phyloP scores from a whole-genome alignment of 2,113 vertebrate genomes.

The Saguinus imperator region DNA sequence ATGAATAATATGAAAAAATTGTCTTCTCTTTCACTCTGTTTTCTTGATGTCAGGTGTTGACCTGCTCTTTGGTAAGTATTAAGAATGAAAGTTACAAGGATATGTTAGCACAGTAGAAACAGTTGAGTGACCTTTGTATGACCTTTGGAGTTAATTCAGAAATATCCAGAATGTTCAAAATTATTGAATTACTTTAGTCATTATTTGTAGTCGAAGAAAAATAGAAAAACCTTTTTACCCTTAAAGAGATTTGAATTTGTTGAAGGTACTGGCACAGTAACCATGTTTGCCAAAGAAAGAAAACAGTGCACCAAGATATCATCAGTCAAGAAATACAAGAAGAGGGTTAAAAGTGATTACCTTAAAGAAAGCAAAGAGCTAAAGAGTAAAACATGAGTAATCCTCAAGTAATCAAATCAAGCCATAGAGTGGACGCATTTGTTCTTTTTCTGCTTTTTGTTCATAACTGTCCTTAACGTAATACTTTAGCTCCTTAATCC shows the following conservation, averaged over 20 bases:
- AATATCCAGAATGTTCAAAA: neutral
- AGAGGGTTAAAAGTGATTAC: slow-evolving; percentile 4
- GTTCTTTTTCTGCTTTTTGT: neutral
- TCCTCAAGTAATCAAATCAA: neutral
- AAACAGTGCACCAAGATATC: neutral
- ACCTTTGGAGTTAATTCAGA: neutral
- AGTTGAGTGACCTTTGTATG: neutral
- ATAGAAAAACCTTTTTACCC: neutral
- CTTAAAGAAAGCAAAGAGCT: neutral
- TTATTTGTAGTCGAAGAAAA: slow-evolving; percentile 1
- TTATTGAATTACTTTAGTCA: neutral
- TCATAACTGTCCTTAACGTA: neutral
- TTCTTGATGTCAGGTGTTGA: neutral
- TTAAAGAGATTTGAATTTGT: neutral
- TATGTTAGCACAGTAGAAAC: neutral
- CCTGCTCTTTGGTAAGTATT: neutral
- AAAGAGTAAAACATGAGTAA: neutral
- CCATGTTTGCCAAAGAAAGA: neutral
- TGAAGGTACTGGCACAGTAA: neutral
- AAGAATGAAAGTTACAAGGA: slow-evolving; percentile 5
- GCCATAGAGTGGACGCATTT: neutral
- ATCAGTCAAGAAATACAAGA: neutral
- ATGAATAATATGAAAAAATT: neutral
- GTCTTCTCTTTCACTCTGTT: neutral
- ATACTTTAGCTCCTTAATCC: neutral